A percentile compares a stretch with the other conserved stretches of the same genome.
phyloP scores from a whole-genome alignment of 2,113 vertebrate species.

The Chaetops frenatus region DNA sequence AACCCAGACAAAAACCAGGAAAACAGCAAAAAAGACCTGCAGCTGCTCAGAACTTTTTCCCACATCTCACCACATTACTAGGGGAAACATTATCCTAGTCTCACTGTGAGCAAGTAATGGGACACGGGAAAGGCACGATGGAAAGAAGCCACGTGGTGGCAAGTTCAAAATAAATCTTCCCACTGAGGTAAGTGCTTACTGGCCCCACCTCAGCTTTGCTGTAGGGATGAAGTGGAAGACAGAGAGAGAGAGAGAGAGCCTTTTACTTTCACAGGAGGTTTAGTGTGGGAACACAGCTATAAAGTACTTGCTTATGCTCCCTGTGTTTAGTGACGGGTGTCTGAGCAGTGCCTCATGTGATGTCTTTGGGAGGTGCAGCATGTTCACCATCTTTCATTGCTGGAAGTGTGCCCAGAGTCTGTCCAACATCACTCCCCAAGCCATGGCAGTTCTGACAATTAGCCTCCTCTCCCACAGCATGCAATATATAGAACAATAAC shows the following conservation, averaged over 20 bases:
- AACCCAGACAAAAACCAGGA: background rate
- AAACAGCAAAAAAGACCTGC: background rate
- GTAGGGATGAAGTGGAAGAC: background rate
- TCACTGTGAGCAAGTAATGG: background rate
- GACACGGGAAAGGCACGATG: fast-evolving
- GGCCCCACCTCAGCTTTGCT: background rate
- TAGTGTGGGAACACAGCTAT: background rate
- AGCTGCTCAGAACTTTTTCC: background rate
- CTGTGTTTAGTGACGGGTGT: background rate
- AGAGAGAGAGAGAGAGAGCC: background rate
- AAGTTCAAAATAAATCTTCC: background rate
- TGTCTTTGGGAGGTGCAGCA: background rate
- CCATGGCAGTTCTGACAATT: background rate
- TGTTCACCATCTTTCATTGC: background rate
- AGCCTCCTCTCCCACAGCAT: background rate
- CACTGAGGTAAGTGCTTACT: background rate
- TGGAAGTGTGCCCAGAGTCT: background rate
- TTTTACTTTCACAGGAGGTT: background rate
- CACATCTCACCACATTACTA: background rate
- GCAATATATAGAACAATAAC: background rate
- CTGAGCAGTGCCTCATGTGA: background rate
- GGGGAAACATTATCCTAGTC: background rate
- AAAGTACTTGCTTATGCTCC: background rate
- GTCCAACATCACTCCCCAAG: background rate
- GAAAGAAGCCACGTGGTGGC: background rate